Percentiles rank a stretch among this genome's conserved stretches.
These are phyloP conservation scores for Ephydatia muelleri DNA, from an alignment of 37 sponge, comb jelly and placozoan genomes.

Conservation along the genomic window DNA sequence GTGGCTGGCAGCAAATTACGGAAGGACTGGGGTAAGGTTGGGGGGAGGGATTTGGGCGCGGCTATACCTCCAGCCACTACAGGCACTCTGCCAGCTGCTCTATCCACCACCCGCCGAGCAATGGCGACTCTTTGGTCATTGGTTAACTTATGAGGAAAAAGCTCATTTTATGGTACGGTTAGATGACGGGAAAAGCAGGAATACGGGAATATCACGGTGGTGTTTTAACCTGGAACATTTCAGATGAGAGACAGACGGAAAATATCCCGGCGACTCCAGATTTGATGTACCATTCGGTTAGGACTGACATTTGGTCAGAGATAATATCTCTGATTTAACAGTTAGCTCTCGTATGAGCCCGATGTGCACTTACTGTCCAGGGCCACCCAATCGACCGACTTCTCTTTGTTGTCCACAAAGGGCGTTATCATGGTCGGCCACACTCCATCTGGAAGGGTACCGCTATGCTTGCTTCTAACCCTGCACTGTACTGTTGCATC, in stretches of 20 bases:
- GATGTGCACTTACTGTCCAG: conserved; percentile 66
- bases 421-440: conserved; percentile 93
- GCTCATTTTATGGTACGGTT: not conserved
- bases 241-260: conserved; percentile 89
- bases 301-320: no score
- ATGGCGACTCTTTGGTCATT: conserved; percentile 86
- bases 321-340: no score
- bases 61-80: conserved; percentile 84
- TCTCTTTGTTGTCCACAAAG: conserved; percentile 66
- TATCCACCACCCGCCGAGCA: conserved; percentile 64
- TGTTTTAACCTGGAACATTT: conserved; percentile 81
- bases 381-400: conserved; percentile 78
- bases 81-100: conserved; percentile 77
- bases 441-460: conserved; percentile 71
- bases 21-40: not conserved
- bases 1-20: conserved; percentile 52
- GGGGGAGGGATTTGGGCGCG: not conserved
- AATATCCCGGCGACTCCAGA: conserved; percentile 81
- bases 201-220: not conserved
- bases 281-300: conserved; percentile 90
- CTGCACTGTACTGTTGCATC: not conserved
- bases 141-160: conserved; percentile 41
- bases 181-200: not conserved
- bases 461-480: not conserved
- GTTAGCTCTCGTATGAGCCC: not conserved